phyloP scores from a whole-genome alignment of 2,113 vertebrate genomes.

The Thalassarche chlororhynchos region DNA sequence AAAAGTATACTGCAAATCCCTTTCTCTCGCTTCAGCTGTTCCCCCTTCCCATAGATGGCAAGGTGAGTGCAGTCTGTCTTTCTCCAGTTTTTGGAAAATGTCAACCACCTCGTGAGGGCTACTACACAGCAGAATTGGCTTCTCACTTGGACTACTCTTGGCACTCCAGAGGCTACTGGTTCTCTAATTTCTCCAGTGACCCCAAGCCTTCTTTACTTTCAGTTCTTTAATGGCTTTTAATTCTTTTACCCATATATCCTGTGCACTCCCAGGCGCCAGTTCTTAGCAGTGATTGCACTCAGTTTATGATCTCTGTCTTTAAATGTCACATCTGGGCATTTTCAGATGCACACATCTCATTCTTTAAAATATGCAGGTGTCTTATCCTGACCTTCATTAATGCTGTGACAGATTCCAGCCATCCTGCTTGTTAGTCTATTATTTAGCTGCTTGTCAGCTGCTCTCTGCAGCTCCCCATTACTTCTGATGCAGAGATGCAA shows the following conservation, averaged over 20 bases:
- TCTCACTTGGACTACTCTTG: neutral
- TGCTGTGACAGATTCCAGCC: constrained; percentile 30
- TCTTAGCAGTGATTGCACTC: neutral
- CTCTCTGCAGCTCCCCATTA: neutral
- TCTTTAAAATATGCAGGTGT: constrained; percentile 29
- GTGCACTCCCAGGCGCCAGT: neutral
- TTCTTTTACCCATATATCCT: neutral
- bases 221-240: neutral
- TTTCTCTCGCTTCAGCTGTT: neutral
- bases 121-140: neutral
- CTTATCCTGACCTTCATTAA: constrained; percentile 43
- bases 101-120: neutral
- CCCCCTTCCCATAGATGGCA: neutral
- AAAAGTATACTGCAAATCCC: neutral
- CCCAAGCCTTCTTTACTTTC: neutral
- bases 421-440: constrained; percentile 20
- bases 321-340: constrained; percentile 14
- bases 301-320: neutral
- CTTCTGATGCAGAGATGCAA: constrained; percentile 1
- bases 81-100: neutral
- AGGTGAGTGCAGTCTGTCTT: neutral
- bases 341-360: neutral
- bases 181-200: neutral
- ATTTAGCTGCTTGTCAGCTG: constrained; percentile 37
- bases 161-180: neutral